Evolutionary conservation across 23 tunicate species (phyloP).

Genomic region (Halocynthia aurantium): DNA sequence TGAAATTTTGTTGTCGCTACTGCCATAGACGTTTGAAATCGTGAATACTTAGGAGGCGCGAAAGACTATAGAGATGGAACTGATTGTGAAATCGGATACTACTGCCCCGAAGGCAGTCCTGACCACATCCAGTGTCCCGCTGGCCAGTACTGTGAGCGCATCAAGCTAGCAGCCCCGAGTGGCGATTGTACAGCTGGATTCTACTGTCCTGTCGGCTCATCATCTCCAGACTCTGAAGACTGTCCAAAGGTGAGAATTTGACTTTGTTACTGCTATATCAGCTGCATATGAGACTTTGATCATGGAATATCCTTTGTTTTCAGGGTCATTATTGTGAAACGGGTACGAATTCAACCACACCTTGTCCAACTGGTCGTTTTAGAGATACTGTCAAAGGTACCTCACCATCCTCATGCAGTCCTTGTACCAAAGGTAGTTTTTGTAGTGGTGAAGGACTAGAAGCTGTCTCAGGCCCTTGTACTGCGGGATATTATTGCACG

Average conservation of each 20-base stretch:
- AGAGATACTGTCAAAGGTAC: conserved; percentile 11
- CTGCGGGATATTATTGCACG: conserved; percentile 82
- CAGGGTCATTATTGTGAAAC: conserved; percentile 27
- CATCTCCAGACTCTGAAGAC: conserved; percentile 32
- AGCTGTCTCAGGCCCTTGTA: conserved; percentile 37
- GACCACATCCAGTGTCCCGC: conserved; percentile 63
- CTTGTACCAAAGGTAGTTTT: conserved; percentile 56
- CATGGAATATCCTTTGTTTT: conserved; percentile 14
- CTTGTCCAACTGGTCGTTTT: conserved; percentile 29
- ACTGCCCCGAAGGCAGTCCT: conserved; percentile 81
- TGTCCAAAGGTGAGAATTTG: conserved; percentile 34
- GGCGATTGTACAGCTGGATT: conserved; percentile 17
- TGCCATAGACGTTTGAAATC: background rate
- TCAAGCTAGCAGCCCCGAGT: background rate
- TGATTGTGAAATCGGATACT: conserved; percentile 57
- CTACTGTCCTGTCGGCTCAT: conserved; percentile 32
- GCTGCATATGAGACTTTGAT: background rate
- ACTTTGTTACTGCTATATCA: background rate
- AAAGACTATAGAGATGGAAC: conserved; percentile 27
- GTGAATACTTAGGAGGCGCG: conserved; percentile 32
- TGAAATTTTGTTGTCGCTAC: background rate
- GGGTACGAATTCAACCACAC: background rate
- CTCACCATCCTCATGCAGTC: conserved; percentile 19
- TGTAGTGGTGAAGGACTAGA: conserved; percentile 54
- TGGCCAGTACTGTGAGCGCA: conserved; percentile 51